Evolutionary conservation across 2,888 invertebrate genomes (phyloP), one percentile per base, ranked within the genome.

Genomic region (Aphidoletes aphidimyza): DNA sequence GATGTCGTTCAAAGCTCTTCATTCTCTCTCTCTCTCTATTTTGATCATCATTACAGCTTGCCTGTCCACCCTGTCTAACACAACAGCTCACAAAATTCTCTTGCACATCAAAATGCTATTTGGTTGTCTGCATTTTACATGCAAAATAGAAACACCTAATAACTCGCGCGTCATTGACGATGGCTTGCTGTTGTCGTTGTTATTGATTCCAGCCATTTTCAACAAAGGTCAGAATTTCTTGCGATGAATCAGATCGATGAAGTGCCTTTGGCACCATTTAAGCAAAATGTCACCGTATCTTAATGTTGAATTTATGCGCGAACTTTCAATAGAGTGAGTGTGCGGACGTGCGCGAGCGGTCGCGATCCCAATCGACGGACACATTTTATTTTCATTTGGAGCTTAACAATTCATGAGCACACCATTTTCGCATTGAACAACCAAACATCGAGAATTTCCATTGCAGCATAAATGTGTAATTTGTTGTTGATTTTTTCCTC

Each of bases 11-110:
- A 26, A 6, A 26, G 30, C 54, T 11, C 5, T 54, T 54, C 22
- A 11, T 19, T 54, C 54, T 54, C 54, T 54, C 54, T 54, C 54
- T 54, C 54, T 54, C 54, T 54, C 54, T 54, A 6, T 54, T 19
- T 54, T 19, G 6, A 6, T 54, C 54, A 5, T 54, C 42, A 42
- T 42, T 42, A 9, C 42, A 42, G 6, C 14, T 14, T 42, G 6
- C 14, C 42, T 42, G 42, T 14, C 14, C 14, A 9, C 42, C 42
- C 8, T 14, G 42, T n/a, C n/a, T n/a, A n/a, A n/a, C n/a, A n/a
- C n/a, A n/a, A n/a, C n/a, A n/a, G n/a, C n/a, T n/a, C n/a, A n/a
- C n/a, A n/a, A n/a, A n/a, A n/a, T n/a, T n/a, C n/a, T n/a, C n/a
- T n/a, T n/a, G n/a, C n/a, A n/a, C n/a, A n/a, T n/a, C n/a, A n/a